Conservation (phyloP, 1,140 invertebrate genomes). For the Eupeodes corollae region DNA sequence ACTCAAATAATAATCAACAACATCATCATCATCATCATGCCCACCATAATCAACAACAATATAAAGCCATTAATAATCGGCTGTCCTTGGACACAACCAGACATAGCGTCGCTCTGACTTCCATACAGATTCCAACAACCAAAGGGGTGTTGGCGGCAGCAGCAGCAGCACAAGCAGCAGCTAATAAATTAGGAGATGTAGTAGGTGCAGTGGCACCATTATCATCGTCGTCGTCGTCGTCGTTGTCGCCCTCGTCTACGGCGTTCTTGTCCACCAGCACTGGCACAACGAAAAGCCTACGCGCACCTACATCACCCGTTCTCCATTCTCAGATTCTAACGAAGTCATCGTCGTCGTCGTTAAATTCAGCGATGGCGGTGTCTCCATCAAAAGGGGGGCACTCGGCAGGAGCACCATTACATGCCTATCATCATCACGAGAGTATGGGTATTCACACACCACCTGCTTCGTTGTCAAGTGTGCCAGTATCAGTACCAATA, state of each 20-base stretch:
- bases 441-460: background rate
- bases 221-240: constrained; percentile 22
- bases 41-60: constrained; percentile 7
- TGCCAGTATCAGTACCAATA: constrained; percentile 7
- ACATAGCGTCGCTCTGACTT: constrained; percentile 21
- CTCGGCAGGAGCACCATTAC: background rate
- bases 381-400: background rate
- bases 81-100: constrained; percentile 11
- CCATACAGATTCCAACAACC: constrained; percentile 8
- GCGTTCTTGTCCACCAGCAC: background rate
- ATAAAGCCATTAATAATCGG: background rate
- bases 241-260: constrained; percentile 11
- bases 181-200: constrained; percentile 9
- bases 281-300: constrained; percentile 4
- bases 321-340: background rate
- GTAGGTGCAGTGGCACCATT: constrained; percentile 32
- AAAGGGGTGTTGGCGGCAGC: constrained; percentile 14
- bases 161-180: constrained; percentile 12
- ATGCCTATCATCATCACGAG: background rate
- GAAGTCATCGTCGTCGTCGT: constrained; percentile 5
- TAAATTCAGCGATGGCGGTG: constrained; percentile 1
- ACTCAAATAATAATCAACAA: constrained; percentile 19
- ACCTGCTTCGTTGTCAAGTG: background rate
- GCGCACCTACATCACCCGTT: constrained; percentile 3
- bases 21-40: constrained; percentile 16